Base-by-base conservation (phyloP, 2,888 invertebrate species). In the Atrina japonica region DNA sequence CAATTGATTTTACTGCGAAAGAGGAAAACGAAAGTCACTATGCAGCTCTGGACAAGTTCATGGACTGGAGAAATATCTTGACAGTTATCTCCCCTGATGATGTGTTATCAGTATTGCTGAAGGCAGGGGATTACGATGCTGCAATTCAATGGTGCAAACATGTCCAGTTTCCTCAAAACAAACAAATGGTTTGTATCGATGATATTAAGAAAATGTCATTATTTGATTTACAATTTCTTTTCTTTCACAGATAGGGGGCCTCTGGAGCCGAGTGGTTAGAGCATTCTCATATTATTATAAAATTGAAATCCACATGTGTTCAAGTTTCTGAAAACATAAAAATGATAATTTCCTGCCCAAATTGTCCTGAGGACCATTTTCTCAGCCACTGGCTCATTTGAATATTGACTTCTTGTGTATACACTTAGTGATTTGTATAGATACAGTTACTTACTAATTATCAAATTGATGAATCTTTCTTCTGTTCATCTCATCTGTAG, bases 91-190 rank as follows among this genome's bases (percentile, higher is more conserved):
- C 75, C 16, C 86, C 88, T 18, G 70, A 76, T 25, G 81, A 83
- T 14, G 83, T 88, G 5, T 72, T 89, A 16, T 73, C 73, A 16
- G 74, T 88, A 16, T 66, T 89, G 56, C 76, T 86, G n/a, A 77
- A 80, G 67, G 74, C 79, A 6, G 82, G 82, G 11, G 86, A 85
- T 63, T 86, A 85, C 73, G 78, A 76, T 11, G 81, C 83, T 1
- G 85, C 87, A 18, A 79, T 77, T 29, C 68, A 73, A 6, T 89
- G 89, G 89, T 81, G 82, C 29, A 65, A 69, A 21, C 73, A 86
- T 27, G 79, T 85, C 56, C 69, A 79, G 5, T 72, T 85, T 2
- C 70, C 75, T 1, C 50, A 68, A 3, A 73, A 78, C 16, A 68
- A 83, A 7, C 73, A 80, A 67, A 66, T 73, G 79, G 86, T 85